Evolutionary conservation across 2,113 vertebrate species (phyloP), one percentile per base, ranked within the genome.

Genomic region (Poeciliopsis occidentalis): DNA sequence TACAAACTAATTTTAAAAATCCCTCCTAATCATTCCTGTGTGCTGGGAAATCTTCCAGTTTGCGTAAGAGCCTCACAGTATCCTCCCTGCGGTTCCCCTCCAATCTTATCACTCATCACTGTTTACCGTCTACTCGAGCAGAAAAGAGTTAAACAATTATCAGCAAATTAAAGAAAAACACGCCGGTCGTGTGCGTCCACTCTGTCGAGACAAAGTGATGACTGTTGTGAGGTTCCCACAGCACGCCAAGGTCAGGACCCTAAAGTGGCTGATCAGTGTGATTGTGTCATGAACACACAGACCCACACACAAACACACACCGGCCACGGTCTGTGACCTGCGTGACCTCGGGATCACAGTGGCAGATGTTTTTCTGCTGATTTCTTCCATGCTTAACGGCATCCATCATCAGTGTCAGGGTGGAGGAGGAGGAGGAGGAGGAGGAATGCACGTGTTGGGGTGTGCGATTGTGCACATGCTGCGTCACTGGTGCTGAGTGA

Each of bases 311-410:
- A 75, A 81, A 32, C 24, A 72, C 29, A 67, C 76, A 67, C 63
- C 44, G 79, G 71, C 73, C 87, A 61, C 63, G 69, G 75, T 84
- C 78, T 72, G 27, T 68, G 29, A 89, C 87, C 88, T 80, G 51
- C 37, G 34, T 87, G 88, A 90, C 91, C 88, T 71, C 7, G 5
- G 71, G 71, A 86, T 87, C 63, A 71, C 19, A 13, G 63, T 61
- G 73, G 66, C 88, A 87, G 88, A 86, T 88, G 88, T 91, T 88
- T 89, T 88, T 89, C 87, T 92, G 85, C 89, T 86, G 87, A 89
- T 83, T 83, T 75, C 83, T 69, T 81, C 85, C 79, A 78, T 69
- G 60, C 79, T 90, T 75, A 60, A 85, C 71, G 41, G 78, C 84
- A 91, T 93, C 92, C 88, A 90, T 92, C 92, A 93, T 87, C 84